Evolutionary conservation across 2,797 vertebrate species (phyloP).

Genomic region (Echeneis naucrates): DNA sequence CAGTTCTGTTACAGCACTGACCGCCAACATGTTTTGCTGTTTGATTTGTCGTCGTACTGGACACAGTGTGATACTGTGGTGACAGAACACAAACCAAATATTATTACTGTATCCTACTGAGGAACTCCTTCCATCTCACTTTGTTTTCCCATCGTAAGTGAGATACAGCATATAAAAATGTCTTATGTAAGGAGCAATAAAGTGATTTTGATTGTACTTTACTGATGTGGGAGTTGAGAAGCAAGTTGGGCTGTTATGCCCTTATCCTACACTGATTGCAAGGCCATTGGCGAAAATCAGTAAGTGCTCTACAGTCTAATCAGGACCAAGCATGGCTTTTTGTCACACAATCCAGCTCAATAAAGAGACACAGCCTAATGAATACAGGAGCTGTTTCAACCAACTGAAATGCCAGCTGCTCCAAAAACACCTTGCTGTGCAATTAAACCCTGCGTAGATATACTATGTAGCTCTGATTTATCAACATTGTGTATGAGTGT

Average conservation of each 20-base stretch:
- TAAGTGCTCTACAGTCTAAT: slow-evolving; percentile 69
- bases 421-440: slow-evolving; percentile 22
- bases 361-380: slow-evolving; percentile 41
- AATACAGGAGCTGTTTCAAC: slow-evolving; percentile 44
- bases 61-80: not conserved
- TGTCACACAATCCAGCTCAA: slow-evolving; percentile 37
- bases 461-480: slow-evolving; percentile 8
- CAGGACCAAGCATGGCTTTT: slow-evolving; percentile 46
- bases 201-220: slow-evolving; percentile 38
- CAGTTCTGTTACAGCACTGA: not conserved
- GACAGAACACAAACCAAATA: not conserved
- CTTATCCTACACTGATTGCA: slow-evolving; percentile 67
- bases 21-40: not conserved
- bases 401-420: slow-evolving; percentile 51
- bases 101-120: not conserved
- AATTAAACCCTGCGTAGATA: slow-evolving; percentile 28
- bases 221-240: slow-evolving; percentile 38
- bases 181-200: slow-evolving; percentile 31
- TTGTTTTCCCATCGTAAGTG: not conserved
- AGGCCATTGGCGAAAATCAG: slow-evolving; percentile 54
- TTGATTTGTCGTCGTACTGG: not conserved
- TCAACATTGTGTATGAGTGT: slow-evolving; percentile 27
- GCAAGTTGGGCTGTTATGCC: slow-evolving; percentile 37
- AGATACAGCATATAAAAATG: slow-evolving; percentile 24
- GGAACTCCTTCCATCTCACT: not conserved